Conservation (phyloP, 2,113 vertebrate species). For the Myxocyprinus asiaticus region DNA sequence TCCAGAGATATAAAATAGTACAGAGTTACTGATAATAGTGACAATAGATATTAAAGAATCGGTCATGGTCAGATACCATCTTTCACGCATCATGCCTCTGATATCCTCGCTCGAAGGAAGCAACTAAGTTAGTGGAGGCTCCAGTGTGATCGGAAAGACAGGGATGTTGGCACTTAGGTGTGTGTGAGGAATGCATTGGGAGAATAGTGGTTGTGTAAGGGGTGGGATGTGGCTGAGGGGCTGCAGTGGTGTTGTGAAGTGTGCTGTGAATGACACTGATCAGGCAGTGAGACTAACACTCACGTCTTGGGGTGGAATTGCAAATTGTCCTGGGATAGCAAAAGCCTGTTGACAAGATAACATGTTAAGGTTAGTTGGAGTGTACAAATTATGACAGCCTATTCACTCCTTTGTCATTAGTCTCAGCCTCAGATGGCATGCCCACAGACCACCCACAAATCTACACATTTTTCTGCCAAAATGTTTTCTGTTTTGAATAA, state of each 20-base stretch:
- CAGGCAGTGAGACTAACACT: slow-evolving; percentile 68
- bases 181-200: slow-evolving; percentile 45
- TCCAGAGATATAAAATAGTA: no score
- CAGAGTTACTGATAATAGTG: slow-evolving; percentile 38
- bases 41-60: slow-evolving; percentile 10
- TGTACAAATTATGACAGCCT: neutral
- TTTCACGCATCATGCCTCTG: no score
- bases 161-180: slow-evolving; percentile 54
- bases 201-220: slow-evolving; percentile 56
- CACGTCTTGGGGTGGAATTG: slow-evolving; percentile 92
- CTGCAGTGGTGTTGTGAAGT: slow-evolving; percentile 42
- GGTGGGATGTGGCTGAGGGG: slow-evolving; percentile 63
- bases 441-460: no score
- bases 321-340: slow-evolving; percentile 89
- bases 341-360: slow-evolving; percentile 79
- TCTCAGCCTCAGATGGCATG: neutral
- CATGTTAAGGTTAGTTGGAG: slow-evolving; percentile 5
- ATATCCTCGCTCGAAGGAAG: slow-evolving; percentile 58
- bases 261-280: slow-evolving; percentile 44
- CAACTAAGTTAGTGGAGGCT: slow-evolving; percentile 63
- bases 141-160: slow-evolving; percentile 54
- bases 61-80: neutral
- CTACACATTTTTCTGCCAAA: no score
- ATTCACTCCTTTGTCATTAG: neutral
- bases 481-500: no score